Evolutionary conservation across 1,140 invertebrate species (phyloP).

Genomic region (Capitella teleta): DNA sequence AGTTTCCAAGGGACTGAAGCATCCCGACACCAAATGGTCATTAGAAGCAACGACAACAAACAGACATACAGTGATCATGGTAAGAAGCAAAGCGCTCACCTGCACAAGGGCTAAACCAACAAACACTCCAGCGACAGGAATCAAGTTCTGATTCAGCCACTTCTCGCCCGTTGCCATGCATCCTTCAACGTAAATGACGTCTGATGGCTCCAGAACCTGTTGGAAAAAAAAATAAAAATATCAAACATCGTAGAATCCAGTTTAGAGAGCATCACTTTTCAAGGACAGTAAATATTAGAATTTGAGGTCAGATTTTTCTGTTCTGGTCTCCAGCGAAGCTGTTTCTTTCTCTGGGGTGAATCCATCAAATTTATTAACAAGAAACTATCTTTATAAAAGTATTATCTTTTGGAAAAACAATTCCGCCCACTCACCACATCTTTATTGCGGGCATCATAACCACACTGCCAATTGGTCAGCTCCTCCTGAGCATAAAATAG

Average conservation of each 20-base stretch:
- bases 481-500: slow-evolving; percentile 32
- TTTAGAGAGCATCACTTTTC: too few species aligned
- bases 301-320: too few species aligned
- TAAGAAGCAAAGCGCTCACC: slow-evolving; percentile 16
- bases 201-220: background rate
- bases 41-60: too few species aligned
- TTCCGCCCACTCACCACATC: background rate
- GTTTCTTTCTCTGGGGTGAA: background rate
- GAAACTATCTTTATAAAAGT: too few species aligned
- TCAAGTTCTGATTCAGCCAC: slow-evolving; percentile 83
- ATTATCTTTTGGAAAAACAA: too few species aligned
- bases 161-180: slow-evolving; percentile 84
- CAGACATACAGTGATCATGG: background rate
- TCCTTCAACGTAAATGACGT: slow-evolving; percentile 78
- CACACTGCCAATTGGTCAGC: slow-evolving; percentile 32
- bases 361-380: background rate
- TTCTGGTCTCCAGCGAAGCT: too few species aligned
- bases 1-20: too few species aligned
- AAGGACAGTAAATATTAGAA: too few species aligned
- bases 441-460: slow-evolving; percentile 26
- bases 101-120: slow-evolving; percentile 48
- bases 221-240: background rate
- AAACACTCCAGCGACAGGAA: slow-evolving; percentile 70
- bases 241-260: too few species aligned
- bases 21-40: too few species aligned